Evolutionary conservation across 2,888 invertebrate species (phyloP).

Genomic region (Acanthosepion esculentum): DNA sequence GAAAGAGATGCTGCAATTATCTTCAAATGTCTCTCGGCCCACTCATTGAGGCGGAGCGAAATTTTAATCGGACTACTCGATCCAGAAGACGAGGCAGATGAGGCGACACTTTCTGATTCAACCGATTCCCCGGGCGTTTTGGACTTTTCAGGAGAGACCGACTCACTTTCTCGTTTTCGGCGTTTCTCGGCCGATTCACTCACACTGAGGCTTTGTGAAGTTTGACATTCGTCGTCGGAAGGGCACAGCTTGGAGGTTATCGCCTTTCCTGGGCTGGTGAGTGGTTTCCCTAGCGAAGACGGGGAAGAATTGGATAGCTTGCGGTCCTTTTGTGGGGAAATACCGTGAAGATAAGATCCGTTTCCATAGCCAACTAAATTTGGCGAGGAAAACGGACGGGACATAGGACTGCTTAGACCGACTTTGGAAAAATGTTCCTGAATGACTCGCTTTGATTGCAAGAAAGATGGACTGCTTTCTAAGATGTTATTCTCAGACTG

Average conservation of each 20-base stretch:
- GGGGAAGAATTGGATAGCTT: background rate
- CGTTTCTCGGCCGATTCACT: conserved; percentile 17
- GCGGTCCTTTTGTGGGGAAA: background rate
- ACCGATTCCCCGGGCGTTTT: background rate
- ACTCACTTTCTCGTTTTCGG: background rate
- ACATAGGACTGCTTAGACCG: background rate
- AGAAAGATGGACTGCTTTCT: background rate
- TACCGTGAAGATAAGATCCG: background rate
- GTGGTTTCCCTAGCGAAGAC: no score
- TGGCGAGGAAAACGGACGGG: background rate
- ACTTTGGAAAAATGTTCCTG: background rate
- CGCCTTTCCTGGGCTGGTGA: background rate
- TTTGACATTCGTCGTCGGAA: background rate
- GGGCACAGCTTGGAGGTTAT: no score
- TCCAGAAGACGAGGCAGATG: background rate
- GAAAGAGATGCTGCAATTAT: background rate
- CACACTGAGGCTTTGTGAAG: background rate
- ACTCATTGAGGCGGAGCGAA: background rate
- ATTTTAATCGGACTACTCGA: background rate
- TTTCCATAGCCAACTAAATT: background rate
- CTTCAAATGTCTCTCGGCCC: background rate
- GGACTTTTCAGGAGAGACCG: background rate
- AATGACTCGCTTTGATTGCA: background rate
- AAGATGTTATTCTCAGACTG: background rate
- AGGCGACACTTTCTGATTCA: background rate